phyloP scores from a whole-genome alignment of 2,888 invertebrate species.

The Macrosoma leucophasiata region DNA sequence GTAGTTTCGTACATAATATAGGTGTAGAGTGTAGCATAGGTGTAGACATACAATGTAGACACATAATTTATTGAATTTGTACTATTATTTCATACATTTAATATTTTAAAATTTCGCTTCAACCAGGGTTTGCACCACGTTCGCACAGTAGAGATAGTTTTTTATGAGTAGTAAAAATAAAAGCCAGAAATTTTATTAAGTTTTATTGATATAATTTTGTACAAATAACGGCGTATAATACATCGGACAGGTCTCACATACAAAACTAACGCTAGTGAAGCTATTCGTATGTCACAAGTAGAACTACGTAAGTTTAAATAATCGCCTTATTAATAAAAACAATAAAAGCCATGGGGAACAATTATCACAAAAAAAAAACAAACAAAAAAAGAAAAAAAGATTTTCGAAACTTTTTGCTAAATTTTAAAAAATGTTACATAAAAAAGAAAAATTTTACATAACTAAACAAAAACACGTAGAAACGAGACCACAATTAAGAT shows the following conservation, averaged over 20 bases:
- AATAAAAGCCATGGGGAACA: slow-evolving; percentile 4
- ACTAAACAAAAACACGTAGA: slow-evolving; percentile 7
- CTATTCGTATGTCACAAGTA: slow-evolving; percentile 63
- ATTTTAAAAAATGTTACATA: background rate
- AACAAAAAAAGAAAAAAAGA: background rate
- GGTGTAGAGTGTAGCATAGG: too few relatives aligned
- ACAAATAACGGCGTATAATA: slow-evolving; percentile 77
- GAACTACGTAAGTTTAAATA: slow-evolving; percentile 38
- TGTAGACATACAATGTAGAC: too few relatives aligned
- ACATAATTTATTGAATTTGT: background rate
- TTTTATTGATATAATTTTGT: slow-evolving; percentile 76
- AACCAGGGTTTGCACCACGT: too few relatives aligned
- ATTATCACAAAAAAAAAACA: background rate
- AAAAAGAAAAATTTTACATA: background rate
- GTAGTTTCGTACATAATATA: too few relatives aligned
- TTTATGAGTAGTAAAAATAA: slow-evolving; percentile 14
- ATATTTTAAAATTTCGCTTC: too few relatives aligned
- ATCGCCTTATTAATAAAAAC: background rate
- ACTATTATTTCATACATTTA: background rate
- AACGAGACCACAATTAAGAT: slow-evolving; percentile 39
- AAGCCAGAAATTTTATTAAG: slow-evolving; percentile 39
- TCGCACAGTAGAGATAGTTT: too few relatives aligned
- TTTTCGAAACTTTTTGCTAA: background rate
- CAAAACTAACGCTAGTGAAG: slow-evolving; percentile 74
- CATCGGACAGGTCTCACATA: slow-evolving; percentile 76